Base-by-base conservation (phyloP, 2,888 invertebrate species). In the Platycheirus albimanus region DNA sequence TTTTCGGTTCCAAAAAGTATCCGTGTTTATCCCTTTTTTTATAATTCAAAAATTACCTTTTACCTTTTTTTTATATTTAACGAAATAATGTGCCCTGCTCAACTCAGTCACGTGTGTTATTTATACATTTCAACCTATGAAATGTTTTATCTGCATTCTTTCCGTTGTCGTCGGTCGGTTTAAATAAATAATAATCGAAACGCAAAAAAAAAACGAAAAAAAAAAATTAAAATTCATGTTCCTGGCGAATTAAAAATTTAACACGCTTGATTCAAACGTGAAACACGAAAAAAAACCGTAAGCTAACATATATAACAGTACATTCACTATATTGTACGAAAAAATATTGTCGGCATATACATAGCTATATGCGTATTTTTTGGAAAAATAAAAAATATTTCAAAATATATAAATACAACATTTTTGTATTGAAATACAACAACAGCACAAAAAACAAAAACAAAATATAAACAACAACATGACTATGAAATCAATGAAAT, bases 401-500 rank as follows among this genome's bases (percentile, higher is more conserved):
- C 20, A 51, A 89, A 87, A 87, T 30, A 61, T 30, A 13, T 38
- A 56, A 28, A 45, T 45, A 72, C 17, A 51, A 56, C 20, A 24
- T 11, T 41, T 38, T 43, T 3, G n/a, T 36, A 54, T 54, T 38
- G 20, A 38, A 24, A 56, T 41, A 56, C 41, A 28, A 24, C 56
- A 36, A 36, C 45, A n/a, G n/a, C n/a, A n/a, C n/a, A n/a, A n/a
- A n/a, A n/a, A n/a, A n/a, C n/a, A 70, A 45, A 70, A 70, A 43
- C 36, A 54, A 49, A 58, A 54, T 63, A 63, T 67, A 83, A n/a
- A 52, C 52, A 63, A 63, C 80, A 86, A 76, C 69, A 91, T 91
- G 91, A 91, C 91, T 88, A 91, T 91, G 91, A 91, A 91, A 90
- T 91, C 91, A 87, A 91, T 91, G 87, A 91, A 91, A 88, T 91